These are phyloP conservation scores for Varecia variegata DNA, from an alignment of 2,797 vertebrate species.

Conservation along the genomic window DNA sequence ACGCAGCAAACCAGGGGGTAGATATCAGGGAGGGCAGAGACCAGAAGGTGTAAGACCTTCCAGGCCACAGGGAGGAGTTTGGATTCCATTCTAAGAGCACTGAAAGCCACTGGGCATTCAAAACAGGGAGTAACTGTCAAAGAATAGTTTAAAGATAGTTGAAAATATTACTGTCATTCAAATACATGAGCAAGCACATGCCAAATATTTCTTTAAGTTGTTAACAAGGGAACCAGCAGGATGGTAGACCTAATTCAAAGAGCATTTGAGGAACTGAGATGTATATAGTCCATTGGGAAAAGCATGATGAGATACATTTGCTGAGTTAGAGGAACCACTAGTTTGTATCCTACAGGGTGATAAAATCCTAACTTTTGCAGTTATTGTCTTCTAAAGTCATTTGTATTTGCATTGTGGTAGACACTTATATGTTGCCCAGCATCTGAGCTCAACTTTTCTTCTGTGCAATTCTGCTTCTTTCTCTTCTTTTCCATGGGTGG, in stretches of 20 bases:
- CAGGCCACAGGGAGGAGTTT: background rate
- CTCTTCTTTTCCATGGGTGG: background rate
- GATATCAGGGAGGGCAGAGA: background rate
- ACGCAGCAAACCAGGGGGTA: background rate
- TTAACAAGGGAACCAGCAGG: background rate
- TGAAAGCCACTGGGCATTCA: background rate
- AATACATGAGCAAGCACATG: background rate
- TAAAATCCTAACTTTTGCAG: background rate
- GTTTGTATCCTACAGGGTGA: too few relatives aligned
- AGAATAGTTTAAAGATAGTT: background rate
- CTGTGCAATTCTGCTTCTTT: background rate
- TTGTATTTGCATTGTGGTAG: background rate
- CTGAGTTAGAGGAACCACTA: background rate
- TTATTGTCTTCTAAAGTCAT: background rate
- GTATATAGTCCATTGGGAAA: background rate
- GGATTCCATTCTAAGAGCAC: background rate
- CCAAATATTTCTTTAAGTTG: background rate
- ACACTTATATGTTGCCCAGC: background rate
- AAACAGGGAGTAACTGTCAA: background rate
- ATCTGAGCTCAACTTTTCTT: background rate
- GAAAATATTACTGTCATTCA: background rate
- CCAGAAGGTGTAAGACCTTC: rapidly evolving
- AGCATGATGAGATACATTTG: background rate
- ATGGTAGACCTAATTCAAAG: background rate
- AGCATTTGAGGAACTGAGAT: background rate